phyloP scores from a whole-genome alignment of 2,113 vertebrate species.

The Rhinopithecus roxellana region DNA sequence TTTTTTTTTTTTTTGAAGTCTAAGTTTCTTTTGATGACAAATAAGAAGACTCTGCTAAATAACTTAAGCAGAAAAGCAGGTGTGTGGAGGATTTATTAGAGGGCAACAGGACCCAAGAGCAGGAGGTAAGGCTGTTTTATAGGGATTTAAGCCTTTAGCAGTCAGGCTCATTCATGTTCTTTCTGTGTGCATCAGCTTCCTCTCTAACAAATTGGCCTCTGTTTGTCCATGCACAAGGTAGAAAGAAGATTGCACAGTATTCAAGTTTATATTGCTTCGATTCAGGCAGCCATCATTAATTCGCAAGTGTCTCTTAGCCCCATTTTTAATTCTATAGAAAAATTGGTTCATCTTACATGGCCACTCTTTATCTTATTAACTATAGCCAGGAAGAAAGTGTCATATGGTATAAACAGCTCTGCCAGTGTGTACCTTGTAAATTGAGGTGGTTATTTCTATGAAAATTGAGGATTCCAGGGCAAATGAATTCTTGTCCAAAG shows the following conservation, averaged over 20 bases:
- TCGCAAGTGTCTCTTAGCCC: neutral
- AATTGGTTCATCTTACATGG: neutral
- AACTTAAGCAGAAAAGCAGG: neutral
- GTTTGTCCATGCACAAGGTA: neutral
- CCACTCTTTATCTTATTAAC: neutral
- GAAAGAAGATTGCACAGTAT: neutral
- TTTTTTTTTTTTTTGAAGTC: neutral
- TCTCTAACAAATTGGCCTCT: neutral
- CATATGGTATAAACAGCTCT: neutral
- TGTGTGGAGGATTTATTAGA: neutral
- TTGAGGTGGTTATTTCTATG: neutral
- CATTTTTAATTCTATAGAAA: neutral
- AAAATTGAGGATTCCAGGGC: neutral
- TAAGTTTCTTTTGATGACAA: neutral
- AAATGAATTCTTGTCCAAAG: neutral
- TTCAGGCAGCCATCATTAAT: neutral
- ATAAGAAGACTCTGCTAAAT: neutral
- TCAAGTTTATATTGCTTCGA: neutral
- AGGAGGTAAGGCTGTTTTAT: neutral
- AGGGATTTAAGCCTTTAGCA: neutral
- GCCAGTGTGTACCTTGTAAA: neutral
- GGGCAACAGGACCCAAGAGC: neutral
- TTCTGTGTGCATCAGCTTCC: neutral
- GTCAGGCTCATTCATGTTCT: neutral
- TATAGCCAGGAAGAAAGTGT: neutral